Evolutionary conservation across 1,140 invertebrate genomes (phyloP).

Genomic region (Macrobrachium nipponense): DNA sequence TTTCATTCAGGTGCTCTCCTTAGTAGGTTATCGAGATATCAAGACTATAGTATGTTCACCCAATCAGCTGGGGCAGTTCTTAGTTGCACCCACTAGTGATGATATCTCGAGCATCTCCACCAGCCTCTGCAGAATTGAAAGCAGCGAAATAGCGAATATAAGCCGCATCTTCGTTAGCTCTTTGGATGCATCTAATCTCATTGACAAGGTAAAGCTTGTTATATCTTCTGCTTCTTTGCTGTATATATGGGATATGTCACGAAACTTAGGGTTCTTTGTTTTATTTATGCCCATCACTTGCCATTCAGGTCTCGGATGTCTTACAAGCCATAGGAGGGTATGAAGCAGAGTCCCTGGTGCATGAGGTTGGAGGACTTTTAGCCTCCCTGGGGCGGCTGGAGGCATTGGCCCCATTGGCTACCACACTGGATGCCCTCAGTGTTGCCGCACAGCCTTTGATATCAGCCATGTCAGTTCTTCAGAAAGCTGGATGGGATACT

Average conservation of each 20-base stretch:
- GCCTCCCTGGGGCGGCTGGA: conserved; percentile 35
- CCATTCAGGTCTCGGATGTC: conserved; percentile 33
- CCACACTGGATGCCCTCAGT: neutral
- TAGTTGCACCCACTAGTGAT: neutral
- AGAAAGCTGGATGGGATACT: conserved; percentile 5
- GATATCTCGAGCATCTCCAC: conserved; percentile 15
- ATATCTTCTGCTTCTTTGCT: neutral
- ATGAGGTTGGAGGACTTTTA: conserved; percentile 25
- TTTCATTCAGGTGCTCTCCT: conserved; percentile 14
- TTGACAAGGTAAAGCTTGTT: conserved; percentile 15
- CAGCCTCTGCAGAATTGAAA: conserved; percentile 15
- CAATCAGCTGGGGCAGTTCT: conserved; percentile 30
- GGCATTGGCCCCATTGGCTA: conserved; percentile 31
- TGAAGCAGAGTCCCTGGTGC: conserved; percentile 20
- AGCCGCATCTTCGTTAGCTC: conserved; percentile 9
- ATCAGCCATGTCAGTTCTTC: neutral
- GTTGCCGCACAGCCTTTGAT: neutral
- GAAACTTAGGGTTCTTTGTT: neutral
- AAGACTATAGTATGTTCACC: conserved; percentile 41
- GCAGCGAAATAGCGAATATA: conserved; percentile 8
- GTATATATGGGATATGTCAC: neutral
- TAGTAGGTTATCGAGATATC: conserved; percentile 26
- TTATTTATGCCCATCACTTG: neutral
- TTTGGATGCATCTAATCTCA: conserved; percentile 12
- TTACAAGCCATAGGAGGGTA: conserved; percentile 34